Evolutionary conservation across 2,113 vertebrate genomes (phyloP).

Genomic region (Falco punctatus): DNA sequence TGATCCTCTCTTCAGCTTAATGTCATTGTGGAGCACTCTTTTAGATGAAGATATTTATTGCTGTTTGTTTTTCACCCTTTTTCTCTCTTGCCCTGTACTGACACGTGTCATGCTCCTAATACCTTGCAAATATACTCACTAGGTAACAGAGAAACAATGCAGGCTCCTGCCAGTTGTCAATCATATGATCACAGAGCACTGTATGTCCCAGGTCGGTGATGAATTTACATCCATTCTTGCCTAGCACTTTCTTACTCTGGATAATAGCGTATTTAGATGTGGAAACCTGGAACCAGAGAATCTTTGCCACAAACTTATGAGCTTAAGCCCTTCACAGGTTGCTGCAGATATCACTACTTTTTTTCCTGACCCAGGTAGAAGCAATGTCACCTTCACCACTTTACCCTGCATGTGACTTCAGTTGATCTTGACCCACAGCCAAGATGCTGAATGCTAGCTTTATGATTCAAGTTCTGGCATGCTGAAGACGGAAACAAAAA

Average conservation of each 20-base stretch:
- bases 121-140: conserved; percentile 58
- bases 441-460: conserved; percentile 19
- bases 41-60: not conserved
- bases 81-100: not conserved
- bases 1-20: not conserved
- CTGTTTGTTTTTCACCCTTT: not conserved
- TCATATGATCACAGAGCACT: conserved; percentile 28
- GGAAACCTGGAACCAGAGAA: not conserved
- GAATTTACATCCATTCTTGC: not conserved
- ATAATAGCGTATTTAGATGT: not conserved
- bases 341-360: not conserved
- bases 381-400: conserved; percentile 64
- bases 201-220: not conserved
- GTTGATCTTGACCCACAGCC: conserved; percentile 46
- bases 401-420: not conserved
- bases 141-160: conserved; percentile 68
- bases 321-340: not conserved
- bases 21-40: not conserved
- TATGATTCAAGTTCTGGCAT: conserved; percentile 40
- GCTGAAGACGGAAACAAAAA: conserved; percentile 44
- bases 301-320: not conserved
- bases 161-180: conserved; percentile 44
- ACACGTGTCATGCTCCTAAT: not conserved
- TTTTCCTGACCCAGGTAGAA: conserved; percentile 15
- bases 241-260: not conserved